Conservation (phyloP, 2,888 invertebrate genomes). For the Meteorus cinctellus region DNA sequence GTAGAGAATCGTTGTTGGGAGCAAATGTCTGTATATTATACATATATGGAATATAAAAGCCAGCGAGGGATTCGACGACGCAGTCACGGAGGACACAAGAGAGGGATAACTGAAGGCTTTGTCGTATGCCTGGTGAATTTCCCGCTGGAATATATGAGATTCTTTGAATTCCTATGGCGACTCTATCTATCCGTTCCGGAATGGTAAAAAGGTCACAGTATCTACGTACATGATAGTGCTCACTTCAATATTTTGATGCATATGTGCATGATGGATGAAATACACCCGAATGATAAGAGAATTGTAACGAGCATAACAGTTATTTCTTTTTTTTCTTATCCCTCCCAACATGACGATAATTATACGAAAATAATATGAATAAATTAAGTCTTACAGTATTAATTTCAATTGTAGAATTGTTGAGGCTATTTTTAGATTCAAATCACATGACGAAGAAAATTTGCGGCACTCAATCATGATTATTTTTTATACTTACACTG, state of each 20-base stretch:
- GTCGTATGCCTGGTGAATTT: slow-evolving; percentile 52
- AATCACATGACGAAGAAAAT: no score
- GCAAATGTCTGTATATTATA: slow-evolving; percentile 2
- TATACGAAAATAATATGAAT: no score
- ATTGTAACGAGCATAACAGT: background rate
- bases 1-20: background rate
- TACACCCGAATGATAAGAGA: background rate
- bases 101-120: slow-evolving; percentile 24
- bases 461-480: no score
- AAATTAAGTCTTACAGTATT: no score
- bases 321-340: background rate
- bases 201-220: slow-evolving; percentile 25
- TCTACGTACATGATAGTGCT: background rate
- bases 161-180: slow-evolving; percentile 44
- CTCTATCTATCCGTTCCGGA: slow-evolving; percentile 28
- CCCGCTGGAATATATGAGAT: slow-evolving; percentile 59
- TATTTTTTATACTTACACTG: no score
- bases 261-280: background rate
- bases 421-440: no score
- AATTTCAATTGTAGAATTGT: no score
- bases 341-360: no score
- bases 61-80: slow-evolving; percentile 52
- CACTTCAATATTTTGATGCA: background rate
- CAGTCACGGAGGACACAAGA: slow-evolving; percentile 36
- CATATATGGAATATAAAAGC: slow-evolving; percentile 40